A percentile compares a stretch with the other conserved stretches of the same genome.
phyloP scores from a whole-genome alignment of 2,797 vertebrate species.

The Acanthiza pusilla region DNA sequence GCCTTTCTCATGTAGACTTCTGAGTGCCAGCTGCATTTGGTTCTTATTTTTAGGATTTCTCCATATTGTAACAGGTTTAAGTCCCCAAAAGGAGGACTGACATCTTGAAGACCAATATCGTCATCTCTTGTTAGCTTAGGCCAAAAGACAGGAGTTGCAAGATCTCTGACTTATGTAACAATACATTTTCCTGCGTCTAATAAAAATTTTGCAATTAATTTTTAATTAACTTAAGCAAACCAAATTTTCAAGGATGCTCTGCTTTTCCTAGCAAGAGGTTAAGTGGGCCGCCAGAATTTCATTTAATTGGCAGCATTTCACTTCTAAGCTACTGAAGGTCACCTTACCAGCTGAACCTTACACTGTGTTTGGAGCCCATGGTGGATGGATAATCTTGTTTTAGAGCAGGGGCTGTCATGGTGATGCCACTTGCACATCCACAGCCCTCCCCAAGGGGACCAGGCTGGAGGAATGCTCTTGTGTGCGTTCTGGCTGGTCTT shows the following conservation, averaged over 20 bases:
- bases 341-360: not conserved
- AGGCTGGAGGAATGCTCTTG: not conserved
- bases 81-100: not conserved
- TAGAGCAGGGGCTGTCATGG: not conserved
- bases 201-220: not conserved
- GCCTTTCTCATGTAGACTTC: not conserved
- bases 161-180: not conserved
- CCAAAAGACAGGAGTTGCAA: not conserved
- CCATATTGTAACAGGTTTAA: not conserved
- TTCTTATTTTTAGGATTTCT: conserved; percentile 21
- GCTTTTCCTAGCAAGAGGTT: not conserved
- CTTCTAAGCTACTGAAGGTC: not conserved
- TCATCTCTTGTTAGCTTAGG: not conserved
- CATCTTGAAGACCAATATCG: not conserved
- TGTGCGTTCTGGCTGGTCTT: no score
- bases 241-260: not conserved
- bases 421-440: not conserved
- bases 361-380: not conserved
- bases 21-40: not conserved
- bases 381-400: not conserved
- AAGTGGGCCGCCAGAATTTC: not conserved
- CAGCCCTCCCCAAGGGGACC: not conserved
- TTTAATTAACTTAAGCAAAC: conserved; percentile 18
- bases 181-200: not conserved
- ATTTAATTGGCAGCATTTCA: not conserved